Conservation (phyloP, 2,888 invertebrate species). For the Rhagium mordax region DNA sequence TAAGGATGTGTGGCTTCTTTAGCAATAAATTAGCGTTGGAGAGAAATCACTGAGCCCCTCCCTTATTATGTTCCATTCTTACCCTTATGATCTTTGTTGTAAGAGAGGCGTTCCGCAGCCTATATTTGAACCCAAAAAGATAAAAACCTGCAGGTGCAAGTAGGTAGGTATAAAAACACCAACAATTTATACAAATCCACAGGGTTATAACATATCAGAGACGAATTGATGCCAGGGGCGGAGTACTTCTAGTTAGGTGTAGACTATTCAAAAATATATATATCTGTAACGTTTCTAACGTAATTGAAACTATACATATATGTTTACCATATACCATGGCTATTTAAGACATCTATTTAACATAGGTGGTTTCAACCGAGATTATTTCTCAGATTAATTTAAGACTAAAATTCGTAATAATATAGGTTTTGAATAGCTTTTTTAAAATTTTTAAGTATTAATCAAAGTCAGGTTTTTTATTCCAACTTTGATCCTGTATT, state of each 20-base stretch:
- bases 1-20: constrained; percentile 4
- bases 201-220: constrained; percentile 2
- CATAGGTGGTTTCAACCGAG: no score
- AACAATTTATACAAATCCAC: constrained; percentile 8
- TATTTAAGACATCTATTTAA: no score
- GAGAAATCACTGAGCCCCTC: constrained; percentile 10
- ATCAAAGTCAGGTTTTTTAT: no score
- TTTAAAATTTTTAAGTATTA: no score
- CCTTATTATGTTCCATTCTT: constrained; percentile 20
- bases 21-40: constrained; percentile 19
- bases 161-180: constrained; percentile 25
- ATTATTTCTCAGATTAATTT: no score
- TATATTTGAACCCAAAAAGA: constrained; percentile 9
- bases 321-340: no score
- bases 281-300: neutral
- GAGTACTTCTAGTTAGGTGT: neutral
- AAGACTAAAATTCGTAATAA: no score
- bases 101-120: constrained; percentile 12
- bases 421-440: no score
- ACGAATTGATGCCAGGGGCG: neutral
- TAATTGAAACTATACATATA: no score
- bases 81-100: constrained; percentile 19
- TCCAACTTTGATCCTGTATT: no score
- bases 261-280: neutral
- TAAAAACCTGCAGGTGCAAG: constrained; percentile 22